Conservation (phyloP, 2,888 invertebrate genomes). For the Diabrotica balteata region DNA sequence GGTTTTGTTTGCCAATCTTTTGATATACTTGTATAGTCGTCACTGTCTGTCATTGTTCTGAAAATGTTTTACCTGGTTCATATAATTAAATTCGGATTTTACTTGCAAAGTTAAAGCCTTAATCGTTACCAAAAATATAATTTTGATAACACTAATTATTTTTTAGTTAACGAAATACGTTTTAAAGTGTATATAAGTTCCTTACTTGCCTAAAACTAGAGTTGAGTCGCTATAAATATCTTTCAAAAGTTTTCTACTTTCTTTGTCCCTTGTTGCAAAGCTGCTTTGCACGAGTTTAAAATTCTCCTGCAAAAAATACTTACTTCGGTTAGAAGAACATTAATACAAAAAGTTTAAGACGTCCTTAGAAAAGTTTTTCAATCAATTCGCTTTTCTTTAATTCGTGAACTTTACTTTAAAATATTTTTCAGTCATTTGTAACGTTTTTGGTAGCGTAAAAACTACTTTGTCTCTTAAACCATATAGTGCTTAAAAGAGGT, state of each 20-base stretch:
- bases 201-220: neutral
- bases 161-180: neutral
- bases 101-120: no score
- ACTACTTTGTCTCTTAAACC: no score
- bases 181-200: neutral
- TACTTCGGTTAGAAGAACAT: slow-evolving; percentile 21
- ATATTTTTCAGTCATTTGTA: slow-evolving; percentile 8
- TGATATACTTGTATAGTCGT: no score
- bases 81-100: no score
- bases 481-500: no score
- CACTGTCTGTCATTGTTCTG: no score
- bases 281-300: slow-evolving; percentile 13
- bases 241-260: slow-evolving; percentile 14
- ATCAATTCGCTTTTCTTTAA: slow-evolving; percentile 16
- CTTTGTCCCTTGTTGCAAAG: slow-evolving; percentile 21
- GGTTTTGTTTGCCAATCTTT: no score
- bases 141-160: no score
- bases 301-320: slow-evolving; percentile 15
- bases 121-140: no score
- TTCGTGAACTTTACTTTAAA: slow-evolving; percentile 10
- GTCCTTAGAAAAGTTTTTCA: slow-evolving; percentile 17
- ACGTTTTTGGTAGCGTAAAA: neutral
- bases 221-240: slow-evolving; percentile 12
- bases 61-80: no score
- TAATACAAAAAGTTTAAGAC: slow-evolving; percentile 21